Conservation (phyloP, 2,113 vertebrate genomes). For the Syngnathoides biaculeatus region DNA sequence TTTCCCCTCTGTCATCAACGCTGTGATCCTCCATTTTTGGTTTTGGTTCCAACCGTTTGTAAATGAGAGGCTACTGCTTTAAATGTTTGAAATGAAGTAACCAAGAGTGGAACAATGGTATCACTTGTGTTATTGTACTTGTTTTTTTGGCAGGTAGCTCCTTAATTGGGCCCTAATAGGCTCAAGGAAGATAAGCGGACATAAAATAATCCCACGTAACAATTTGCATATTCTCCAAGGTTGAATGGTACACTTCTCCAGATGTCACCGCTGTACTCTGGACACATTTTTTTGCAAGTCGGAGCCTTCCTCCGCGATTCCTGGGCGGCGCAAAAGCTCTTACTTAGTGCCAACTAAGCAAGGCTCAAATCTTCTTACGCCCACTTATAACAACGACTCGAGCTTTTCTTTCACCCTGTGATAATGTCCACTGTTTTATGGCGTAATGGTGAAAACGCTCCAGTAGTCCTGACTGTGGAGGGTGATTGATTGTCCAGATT, state of each 20-base stretch:
- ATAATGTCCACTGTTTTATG: slow-evolving; percentile 27
- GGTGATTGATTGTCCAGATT: background rate
- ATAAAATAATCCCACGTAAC: slow-evolving; percentile 63
- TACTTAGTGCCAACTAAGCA: slow-evolving; percentile 46
- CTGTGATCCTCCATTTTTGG: slow-evolving; percentile 53
- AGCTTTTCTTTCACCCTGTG: slow-evolving; percentile 33
- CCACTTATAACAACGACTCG: slow-evolving; percentile 21
- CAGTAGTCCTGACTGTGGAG: slow-evolving; percentile 23
- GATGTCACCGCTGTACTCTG: slow-evolving; percentile 60
- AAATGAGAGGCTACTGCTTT: slow-evolving; percentile 5
- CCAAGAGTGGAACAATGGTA: slow-evolving; percentile 49
- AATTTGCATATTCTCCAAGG: slow-evolving; percentile 64
- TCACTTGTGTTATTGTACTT: slow-evolving; percentile 51
- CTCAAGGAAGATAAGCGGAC: slow-evolving; percentile 63
- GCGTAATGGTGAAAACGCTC: slow-evolving; percentile 21
- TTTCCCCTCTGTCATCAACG: slow-evolving; percentile 42
- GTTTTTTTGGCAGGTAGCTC: slow-evolving; percentile 50
- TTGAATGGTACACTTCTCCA: slow-evolving; percentile 66
- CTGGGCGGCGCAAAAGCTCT: slow-evolving; percentile 46
- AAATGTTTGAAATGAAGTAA: slow-evolving; percentile 19
- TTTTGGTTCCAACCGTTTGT: slow-evolving; percentile 12
- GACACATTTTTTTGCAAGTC: slow-evolving; percentile 34
- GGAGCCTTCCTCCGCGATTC: slow-evolving; percentile 28
- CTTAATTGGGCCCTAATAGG: slow-evolving; percentile 55
- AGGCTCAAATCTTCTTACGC: slow-evolving; percentile 48